phyloP scores from a whole-genome alignment of 2,888 invertebrate species.

The Ecliptopera silaceata region DNA sequence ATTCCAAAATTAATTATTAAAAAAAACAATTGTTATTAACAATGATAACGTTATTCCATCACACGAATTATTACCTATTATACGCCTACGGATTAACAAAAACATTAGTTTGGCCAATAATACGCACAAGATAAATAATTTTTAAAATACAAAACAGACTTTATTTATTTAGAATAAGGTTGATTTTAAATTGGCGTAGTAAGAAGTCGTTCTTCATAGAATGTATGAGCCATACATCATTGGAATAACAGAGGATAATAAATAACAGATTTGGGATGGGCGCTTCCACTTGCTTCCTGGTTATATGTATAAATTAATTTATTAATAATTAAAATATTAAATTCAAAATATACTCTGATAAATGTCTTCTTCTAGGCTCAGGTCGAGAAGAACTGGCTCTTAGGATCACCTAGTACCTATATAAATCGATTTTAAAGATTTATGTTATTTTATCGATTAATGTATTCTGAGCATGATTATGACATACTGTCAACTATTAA shows the following conservation, averaged over 20 bases:
- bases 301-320: conserved; percentile 18
- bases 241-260: conserved; percentile 61
- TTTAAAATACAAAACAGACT: neutral
- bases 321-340: too few species aligned
- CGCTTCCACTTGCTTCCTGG: conserved; percentile 47
- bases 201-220: conserved; percentile 19
- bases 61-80: conserved; percentile 58
- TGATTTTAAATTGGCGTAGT: conserved; percentile 23
- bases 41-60: conserved; percentile 52
- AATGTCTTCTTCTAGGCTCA: too few species aligned
- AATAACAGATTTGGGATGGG: conserved; percentile 60
- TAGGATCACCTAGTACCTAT: too few species aligned
- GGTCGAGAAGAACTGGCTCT: too few species aligned
- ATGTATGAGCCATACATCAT: conserved; percentile 63
- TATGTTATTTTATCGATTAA: too few species aligned
- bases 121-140: conserved; percentile 32
- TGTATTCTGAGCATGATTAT: too few species aligned
- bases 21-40: conserved; percentile 50
- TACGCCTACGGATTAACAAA: conserved; percentile 53
- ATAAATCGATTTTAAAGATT: too few species aligned
- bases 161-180: conserved; percentile 26
- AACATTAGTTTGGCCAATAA: conserved; percentile 48
- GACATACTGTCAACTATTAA: too few species aligned
- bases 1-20: conserved; percentile 21
- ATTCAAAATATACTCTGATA: too few species aligned